These are phyloP conservation scores for Rhabdomys pumilio DNA, from an alignment of 2,797 vertebrate species.

Conservation along the genomic window DNA sequence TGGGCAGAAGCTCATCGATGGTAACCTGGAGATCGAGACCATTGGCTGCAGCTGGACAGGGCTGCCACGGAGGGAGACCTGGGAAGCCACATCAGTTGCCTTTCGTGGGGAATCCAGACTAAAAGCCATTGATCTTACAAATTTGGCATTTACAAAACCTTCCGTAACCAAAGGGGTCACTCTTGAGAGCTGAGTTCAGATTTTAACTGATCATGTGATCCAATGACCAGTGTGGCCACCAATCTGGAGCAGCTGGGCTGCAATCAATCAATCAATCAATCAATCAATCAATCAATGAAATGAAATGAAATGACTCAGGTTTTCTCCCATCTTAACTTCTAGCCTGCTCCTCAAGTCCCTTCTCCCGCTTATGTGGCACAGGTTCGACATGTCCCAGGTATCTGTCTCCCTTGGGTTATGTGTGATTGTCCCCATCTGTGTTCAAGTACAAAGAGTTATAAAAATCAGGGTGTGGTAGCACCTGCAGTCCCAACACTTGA, in stretches of 20 bases:
- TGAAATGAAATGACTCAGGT: background rate
- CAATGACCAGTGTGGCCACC: background rate
- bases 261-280: no score
- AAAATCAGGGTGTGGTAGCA: background rate
- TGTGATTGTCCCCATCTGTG: background rate
- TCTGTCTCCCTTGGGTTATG: background rate
- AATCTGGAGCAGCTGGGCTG: background rate
- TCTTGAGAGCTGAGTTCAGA: background rate
- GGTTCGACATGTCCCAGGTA: background rate
- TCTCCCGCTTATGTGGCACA: rapidly evolving
- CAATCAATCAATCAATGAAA: no score
- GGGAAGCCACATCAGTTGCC: rapidly evolving
- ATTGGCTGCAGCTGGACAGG: background rate
- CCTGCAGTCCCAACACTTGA: background rate
- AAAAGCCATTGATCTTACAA: background rate
- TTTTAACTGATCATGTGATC: rapidly evolving
- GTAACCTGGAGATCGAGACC: rapidly evolving
- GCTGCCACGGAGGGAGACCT: background rate
- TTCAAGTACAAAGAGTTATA: background rate
- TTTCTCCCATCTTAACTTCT: background rate
- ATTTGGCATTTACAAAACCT: background rate
- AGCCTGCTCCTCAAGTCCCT: background rate
- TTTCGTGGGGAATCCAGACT: background rate
- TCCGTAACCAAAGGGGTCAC: background rate
- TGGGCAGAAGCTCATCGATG: background rate